Conservation (phyloP, 2,888 invertebrate species). For the Odontocolon sp. region DNA sequence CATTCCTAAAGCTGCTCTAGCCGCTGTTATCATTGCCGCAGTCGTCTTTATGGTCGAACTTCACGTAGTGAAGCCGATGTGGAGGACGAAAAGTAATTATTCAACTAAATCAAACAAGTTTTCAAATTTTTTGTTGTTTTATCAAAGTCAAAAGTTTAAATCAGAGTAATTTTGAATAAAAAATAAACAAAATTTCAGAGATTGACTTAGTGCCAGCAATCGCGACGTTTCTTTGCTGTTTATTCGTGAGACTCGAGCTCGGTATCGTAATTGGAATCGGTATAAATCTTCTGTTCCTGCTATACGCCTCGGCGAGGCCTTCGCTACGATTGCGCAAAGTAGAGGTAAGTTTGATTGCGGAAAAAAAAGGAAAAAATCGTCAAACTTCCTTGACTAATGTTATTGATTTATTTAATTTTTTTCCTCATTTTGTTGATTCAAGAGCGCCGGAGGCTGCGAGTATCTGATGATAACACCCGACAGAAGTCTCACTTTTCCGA, state of each 20-base stretch:
- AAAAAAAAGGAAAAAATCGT: too few species aligned
- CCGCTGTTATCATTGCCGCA: slow-evolving; percentile 88
- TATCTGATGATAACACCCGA: slow-evolving; percentile 85
- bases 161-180: neutral
- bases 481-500: slow-evolving; percentile 85
- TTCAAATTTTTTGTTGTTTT: neutral
- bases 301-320: slow-evolving; percentile 85
- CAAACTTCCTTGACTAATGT: neutral
- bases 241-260: slow-evolving; percentile 85
- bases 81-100: slow-evolving; percentile 85
- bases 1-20: slow-evolving; percentile 86
- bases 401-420: neutral
- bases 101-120: neutral
- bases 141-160: neutral
- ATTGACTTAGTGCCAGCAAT: slow-evolving; percentile 86
- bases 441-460: slow-evolving; percentile 83
- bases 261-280: slow-evolving; percentile 86
- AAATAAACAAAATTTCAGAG: slow-evolving; percentile 81
- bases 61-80: slow-evolving; percentile 85
- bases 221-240: slow-evolving; percentile 85
- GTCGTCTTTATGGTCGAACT: slow-evolving; percentile 87
- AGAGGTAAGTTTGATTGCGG: slow-evolving; percentile 79
- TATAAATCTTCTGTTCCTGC: slow-evolving; percentile 84
- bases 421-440: slow-evolving; percentile 59
- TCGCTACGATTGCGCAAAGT: slow-evolving; percentile 84